Base-by-base conservation (phyloP, 64 coral and sea anemone species). In the Dendronephthya gigantea region DNA sequence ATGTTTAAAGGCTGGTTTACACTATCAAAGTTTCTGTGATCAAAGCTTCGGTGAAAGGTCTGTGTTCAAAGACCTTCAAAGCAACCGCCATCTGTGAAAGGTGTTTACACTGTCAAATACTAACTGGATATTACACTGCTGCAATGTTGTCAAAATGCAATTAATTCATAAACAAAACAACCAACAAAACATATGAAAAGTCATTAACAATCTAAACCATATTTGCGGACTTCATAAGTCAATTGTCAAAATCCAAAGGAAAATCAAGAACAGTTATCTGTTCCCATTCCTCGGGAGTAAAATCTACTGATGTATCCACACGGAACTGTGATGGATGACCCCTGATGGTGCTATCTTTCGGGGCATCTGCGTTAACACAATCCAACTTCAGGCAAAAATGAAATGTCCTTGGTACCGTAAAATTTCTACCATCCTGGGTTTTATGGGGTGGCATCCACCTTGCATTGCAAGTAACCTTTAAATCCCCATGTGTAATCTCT, bases 341-440 rank as follows among this genome's bases (percentile, higher is more conserved):
- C 17, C 25, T 91, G 35, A 83, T 91, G 2, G 85, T 40, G 31
- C 90, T 91, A 4, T 51, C 90, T 37, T 36, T 6, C 83, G 85
- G 85, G 75, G 90, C 81, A 58, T 68, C 65, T 66, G n/a, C 79
- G 52, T 84, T 82, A 27, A 91, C 39, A 68, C 90, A 87, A 29
- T 91, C 84, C 90, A 72, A 86, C 40, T 83, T 87, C n/a, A 87
- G 37, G 55, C 36, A 91, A 40, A 65, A 91, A 83, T 91, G 85
- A 50, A 91, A 91, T 25, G 34, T 87, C 82, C 90, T 86, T 70
- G 90, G 84, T 5, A 87, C 90, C 8, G 72, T 91, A 50, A 86
- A 91, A 55, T 84, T 91, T 35, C 47, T 52, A 15, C 90, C 90
- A 82, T 91, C 49, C 48, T 86, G 83, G 31, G 48, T 91, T 74